These are phyloP conservation scores for Henicopernis longicauda DNA, from an alignment of 2,113 vertebrate species.

Conservation along the genomic window DNA sequence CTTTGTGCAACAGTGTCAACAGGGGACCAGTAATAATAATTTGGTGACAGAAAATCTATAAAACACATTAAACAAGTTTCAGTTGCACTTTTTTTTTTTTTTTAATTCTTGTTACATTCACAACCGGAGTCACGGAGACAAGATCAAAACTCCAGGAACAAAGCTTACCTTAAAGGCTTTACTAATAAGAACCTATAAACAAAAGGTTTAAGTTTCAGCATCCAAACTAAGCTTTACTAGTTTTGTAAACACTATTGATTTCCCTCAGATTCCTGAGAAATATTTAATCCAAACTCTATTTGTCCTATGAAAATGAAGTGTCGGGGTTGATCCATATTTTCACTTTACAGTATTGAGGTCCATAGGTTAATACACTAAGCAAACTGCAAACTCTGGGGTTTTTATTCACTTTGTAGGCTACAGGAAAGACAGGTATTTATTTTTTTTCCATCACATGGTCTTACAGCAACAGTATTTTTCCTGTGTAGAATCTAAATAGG, in stretches of 20 bases:
- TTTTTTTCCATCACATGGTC: neutral
- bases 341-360: constrained; percentile 30
- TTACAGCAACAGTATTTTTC: constrained; percentile 2
- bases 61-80: constrained; percentile 59
- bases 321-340: constrained; percentile 33
- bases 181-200: constrained; percentile 37
- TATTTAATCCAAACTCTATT: constrained; percentile 55
- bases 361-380: constrained; percentile 33
- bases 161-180: constrained; percentile 43
- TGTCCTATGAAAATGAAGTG: constrained; percentile 56
- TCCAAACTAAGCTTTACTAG: constrained; percentile 28
- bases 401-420: neutral
- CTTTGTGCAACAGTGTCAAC: neutral
- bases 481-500: neutral
- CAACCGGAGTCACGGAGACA: neutral
- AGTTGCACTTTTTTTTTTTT: neutral
- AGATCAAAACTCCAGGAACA: constrained; percentile 27
- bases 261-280: constrained; percentile 49
- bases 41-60: constrained; percentile 67
- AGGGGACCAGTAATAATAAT: constrained; percentile 51
- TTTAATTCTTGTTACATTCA: constrained; percentile 20
- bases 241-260: constrained; percentile 63
- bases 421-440: neutral
- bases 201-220: constrained; percentile 39
- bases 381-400: neutral